Evolutionary conservation across 92 coral and sea anemone genomes (phyloP).

Genomic region (Parazoanthus atlanticus): DNA sequence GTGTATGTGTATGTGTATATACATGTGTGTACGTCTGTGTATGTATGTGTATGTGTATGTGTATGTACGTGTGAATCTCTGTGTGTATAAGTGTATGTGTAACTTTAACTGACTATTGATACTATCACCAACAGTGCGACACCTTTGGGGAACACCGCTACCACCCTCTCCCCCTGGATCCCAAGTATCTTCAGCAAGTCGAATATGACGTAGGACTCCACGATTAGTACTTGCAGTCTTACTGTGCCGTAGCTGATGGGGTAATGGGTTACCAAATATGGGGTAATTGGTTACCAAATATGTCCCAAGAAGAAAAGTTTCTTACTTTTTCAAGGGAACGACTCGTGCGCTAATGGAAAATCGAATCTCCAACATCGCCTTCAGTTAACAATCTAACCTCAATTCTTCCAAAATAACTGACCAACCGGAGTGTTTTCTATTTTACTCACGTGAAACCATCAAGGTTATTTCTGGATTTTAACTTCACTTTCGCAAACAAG

Average conservation of each 20-base stretch:
- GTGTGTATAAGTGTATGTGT: not conserved
- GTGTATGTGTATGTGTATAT: not conserved
- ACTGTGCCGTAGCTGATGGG: not conserved
- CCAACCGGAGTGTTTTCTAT: too few relatives aligned
- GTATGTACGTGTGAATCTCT: not conserved
- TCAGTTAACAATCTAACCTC: too few relatives aligned
- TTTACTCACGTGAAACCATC: too few relatives aligned
- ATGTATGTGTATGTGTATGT: not conserved
- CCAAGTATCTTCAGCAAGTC: slow-evolving; percentile 78
- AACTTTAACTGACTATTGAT: not conserved
- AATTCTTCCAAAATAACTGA: too few relatives aligned
- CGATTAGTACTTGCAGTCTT: slow-evolving; percentile 5
- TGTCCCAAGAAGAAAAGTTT: not conserved
- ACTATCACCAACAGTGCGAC: slow-evolving; percentile 68
- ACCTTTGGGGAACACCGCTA: slow-evolving; percentile 66
- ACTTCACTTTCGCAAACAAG: too few relatives aligned
- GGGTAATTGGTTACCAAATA: too few relatives aligned
- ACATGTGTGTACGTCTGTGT: not conserved
- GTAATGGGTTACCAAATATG: not conserved
- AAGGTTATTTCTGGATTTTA: too few relatives aligned
- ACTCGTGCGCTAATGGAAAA: too few relatives aligned
- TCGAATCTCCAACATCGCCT: too few relatives aligned
- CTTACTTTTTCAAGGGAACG: too few relatives aligned
- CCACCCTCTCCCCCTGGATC: slow-evolving; percentile 84
- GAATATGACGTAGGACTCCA: slow-evolving; percentile 81